Conservation (phyloP, 2,113 vertebrate species). For the Corydoras sp. region DNA sequence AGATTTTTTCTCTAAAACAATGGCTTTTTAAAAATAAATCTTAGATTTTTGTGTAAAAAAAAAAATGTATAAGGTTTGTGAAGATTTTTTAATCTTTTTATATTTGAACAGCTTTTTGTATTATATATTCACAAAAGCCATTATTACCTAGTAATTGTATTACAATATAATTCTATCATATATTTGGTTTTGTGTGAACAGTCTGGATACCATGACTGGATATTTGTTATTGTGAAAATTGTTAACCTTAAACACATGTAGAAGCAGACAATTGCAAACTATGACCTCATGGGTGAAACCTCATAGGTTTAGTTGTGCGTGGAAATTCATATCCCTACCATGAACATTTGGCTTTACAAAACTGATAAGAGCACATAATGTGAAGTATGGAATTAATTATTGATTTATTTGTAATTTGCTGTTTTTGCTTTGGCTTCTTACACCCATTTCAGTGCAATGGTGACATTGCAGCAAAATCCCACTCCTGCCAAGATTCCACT, state of each 20-base stretch:
- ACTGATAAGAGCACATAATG: no score
- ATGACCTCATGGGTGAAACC: slow-evolving; percentile 39
- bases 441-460: neutral
- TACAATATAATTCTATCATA: neutral
- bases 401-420: neutral
- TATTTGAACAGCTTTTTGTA: no score
- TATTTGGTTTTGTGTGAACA: neutral
- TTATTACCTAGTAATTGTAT: no score
- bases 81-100: neutral
- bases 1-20: slow-evolving; percentile 32
- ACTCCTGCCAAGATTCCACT: slow-evolving; percentile 38
- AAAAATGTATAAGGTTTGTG: neutral
- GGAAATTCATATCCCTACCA: neutral
- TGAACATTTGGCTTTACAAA: no score
- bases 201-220: neutral
- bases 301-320: no score
- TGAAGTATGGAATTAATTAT: no score
- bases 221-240: slow-evolving; percentile 17
- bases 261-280: slow-evolving; percentile 39
- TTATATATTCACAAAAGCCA: no score
- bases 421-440: slow-evolving; percentile 13
- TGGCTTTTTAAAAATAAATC: slow-evolving; percentile 17
- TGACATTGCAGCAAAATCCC: slow-evolving; percentile 2
- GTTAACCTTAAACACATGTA: slow-evolving; percentile 46
- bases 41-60: slow-evolving; percentile 3